phyloP scores from a whole-genome alignment of 2,797 vertebrate species.

The Labroides dimidiatus region DNA sequence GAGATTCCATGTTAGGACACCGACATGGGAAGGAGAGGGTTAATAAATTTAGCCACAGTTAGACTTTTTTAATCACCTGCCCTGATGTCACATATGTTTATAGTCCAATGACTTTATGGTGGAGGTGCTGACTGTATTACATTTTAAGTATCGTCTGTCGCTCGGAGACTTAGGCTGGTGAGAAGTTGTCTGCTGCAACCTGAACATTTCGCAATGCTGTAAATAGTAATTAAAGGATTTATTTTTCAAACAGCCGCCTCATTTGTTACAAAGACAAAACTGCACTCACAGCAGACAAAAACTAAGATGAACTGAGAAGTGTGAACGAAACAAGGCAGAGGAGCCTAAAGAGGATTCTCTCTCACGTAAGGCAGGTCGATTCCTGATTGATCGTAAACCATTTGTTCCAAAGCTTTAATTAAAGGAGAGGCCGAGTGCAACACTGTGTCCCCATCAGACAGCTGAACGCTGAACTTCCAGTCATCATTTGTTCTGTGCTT shows the following conservation, averaged over 20 bases:
- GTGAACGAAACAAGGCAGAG: not conserved
- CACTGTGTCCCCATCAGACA: not conserved
- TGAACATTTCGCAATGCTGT: not conserved
- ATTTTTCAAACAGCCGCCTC: not conserved
- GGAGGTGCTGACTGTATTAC: not conserved
- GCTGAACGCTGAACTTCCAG: constrained; percentile 5
- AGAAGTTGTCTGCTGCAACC: not conserved
- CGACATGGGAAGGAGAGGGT: not conserved
- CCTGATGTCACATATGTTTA: not conserved
- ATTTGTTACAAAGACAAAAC: constrained; percentile 1
- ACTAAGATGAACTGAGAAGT: not conserved
- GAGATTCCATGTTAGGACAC: not conserved
- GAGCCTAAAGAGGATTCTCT: not conserved
- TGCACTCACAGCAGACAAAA: not conserved
- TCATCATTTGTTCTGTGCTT: constrained; percentile 5
- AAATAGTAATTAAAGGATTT: not conserved
- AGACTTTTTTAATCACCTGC: not conserved
- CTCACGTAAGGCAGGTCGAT: constrained; percentile 1
- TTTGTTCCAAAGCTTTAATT: constrained; percentile 32
- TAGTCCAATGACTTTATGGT: not conserved
- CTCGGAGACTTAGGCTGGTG: not conserved
- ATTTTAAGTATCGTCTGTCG: not conserved
- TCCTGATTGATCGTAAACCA: not conserved
- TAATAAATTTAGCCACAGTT: not conserved
- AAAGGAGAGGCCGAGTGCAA: not conserved